Conservation (phyloP, 2,888 invertebrate species). For the Uloborus plumipes region DNA sequence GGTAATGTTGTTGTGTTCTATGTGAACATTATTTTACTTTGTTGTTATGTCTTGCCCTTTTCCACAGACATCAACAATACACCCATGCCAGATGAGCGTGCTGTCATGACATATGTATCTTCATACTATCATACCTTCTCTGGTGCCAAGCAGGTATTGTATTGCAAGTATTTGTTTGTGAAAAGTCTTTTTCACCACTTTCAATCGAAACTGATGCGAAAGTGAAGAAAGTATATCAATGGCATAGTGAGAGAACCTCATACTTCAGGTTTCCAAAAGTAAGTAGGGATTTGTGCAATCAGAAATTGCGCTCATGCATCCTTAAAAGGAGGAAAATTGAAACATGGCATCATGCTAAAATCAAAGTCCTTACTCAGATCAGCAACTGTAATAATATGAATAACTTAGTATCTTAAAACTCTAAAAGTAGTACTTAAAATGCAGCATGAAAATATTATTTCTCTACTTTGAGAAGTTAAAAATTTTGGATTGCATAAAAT, state of each 20-base stretch:
- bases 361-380: too few relatives aligned
- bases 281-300: too few relatives aligned
- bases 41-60: conserved; percentile 56
- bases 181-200: neutral
- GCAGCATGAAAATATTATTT: too few relatives aligned
- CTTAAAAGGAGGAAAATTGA: too few relatives aligned
- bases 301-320: too few relatives aligned
- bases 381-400: too few relatives aligned
- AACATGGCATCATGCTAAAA: too few relatives aligned
- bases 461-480: too few relatives aligned
- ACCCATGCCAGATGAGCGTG: conserved; percentile 99
- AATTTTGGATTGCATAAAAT: too few relatives aligned
- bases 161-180: conserved; percentile 1
- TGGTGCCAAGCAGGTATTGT: conserved; percentile 95
- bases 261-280: neutral
- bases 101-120: conserved; percentile 99
- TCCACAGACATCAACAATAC: conserved; percentile 92
- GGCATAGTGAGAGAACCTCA: neutral
- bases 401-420: too few relatives aligned
- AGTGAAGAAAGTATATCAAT: neutral
- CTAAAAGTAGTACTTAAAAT: too few relatives aligned
- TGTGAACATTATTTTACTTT: conserved; percentile 17
- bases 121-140: conserved; percentile 99
- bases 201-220: neutral
- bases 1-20: conserved; percentile 75